These are phyloP conservation scores for Osedax fenrisi DNA, from an alignment of 2,888 invertebrate species.

Conservation along the genomic window DNA sequence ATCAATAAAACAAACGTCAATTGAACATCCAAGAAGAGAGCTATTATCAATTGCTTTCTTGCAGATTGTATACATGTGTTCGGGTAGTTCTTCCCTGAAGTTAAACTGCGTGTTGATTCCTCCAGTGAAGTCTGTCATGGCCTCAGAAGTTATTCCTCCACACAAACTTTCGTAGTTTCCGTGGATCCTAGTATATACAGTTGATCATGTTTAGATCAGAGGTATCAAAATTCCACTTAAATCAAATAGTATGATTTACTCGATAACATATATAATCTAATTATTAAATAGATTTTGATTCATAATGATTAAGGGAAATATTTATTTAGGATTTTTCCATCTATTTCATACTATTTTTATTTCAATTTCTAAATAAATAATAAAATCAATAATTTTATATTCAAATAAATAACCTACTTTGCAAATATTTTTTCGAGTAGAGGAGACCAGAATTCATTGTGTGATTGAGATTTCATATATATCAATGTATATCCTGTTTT, in stretches of 20 bases:
- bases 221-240: neutral
- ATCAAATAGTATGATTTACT: no score
- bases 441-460: constrained; percentile 84
- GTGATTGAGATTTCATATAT: constrained; percentile 67
- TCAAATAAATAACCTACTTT: no score
- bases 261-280: no score
- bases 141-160: constrained; percentile 92
- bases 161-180: constrained; percentile 92
- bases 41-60: constrained; percentile 75
- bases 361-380: no score
- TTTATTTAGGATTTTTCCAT: no score
- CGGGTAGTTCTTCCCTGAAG: constrained; percentile 39
- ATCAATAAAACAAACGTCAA: constrained; percentile 60
- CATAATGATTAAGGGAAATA: no score
- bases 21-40: constrained; percentile 86
- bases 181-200: constrained; percentile 60
- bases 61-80: constrained; percentile 46
- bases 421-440: constrained; percentile 82
- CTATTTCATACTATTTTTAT: no score
- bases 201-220: neutral
- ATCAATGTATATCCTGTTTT: constrained; percentile 47
- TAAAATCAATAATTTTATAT: no score
- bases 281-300: no score
- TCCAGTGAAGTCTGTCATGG: constrained; percentile 91
- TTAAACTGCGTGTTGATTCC: constrained; percentile 48